Evolutionary conservation across 2,113 vertebrate genomes (phyloP), one percentile per base, ranked within the genome.

Genomic region (Callorhinus ursinus): DNA sequence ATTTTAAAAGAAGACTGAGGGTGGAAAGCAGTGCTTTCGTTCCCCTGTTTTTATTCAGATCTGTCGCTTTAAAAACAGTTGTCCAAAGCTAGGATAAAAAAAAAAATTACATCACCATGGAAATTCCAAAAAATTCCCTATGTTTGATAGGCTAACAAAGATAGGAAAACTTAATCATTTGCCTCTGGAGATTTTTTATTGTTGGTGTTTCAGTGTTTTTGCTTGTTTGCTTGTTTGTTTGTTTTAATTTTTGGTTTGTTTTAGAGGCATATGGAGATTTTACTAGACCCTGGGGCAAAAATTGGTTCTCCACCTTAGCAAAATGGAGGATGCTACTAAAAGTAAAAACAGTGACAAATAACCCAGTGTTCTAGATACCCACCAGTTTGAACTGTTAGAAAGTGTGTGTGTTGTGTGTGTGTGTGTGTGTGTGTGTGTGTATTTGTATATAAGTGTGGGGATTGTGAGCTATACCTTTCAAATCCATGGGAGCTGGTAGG

Each of bases 21-120:
- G 90, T 86, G 13, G 86, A 96, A 83, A 93, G 79, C 13, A 36
- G 24, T 67, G 67, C 80, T 96, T 96, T 92, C 65, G 77, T 85
- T 89, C 11, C 24, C 79, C 83, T 7, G 4, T 80, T 97, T 96
- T 90, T 95, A 94, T 92, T 97, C 84, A 80, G 80, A 72, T 88
- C 90, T 98, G 95, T 97, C 97, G 93, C 84, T 97, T 97, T 96
- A 96, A 98, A 98, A 97, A 93, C 8, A 92, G 97, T 15, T 94
- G 94, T 92, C 90, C 86, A 90, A 90, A 96, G 57, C 59, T n/a
- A 84, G 39, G 82, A 65, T 88, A 69, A 59, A 19, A 57, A 74
- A 57, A 87, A 96, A 83, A 67, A n/a, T 49, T 55, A 87, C 4
- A 76, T 93, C 94, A 81, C 90, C 88, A 96, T 95, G 92, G 92